Evolutionary conservation across 2,797 vertebrate genomes (phyloP), one percentile per base, ranked within the genome.

Genomic region (Choloepus didactylus): DNA sequence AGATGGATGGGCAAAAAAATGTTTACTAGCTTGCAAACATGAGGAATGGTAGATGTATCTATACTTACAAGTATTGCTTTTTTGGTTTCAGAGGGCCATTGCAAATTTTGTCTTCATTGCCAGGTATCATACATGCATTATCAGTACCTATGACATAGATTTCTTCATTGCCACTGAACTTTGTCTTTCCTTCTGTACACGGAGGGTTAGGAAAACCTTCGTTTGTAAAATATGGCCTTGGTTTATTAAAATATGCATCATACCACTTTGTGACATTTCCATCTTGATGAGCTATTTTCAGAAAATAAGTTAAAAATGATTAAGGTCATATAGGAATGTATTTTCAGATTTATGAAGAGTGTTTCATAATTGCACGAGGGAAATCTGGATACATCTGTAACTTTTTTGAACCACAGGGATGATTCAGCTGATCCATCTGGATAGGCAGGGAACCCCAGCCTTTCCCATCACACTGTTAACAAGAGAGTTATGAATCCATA

Each of bases 1-100:
- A 21, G 31, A 60, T 35, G 31, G 35, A 79, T 9, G 23, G 35
- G 29, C 62, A 21, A 54, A 73, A 87, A 19, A 27, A 16, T 8
- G 16, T 49, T 64, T 23, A 70, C 29, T 46, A 66, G 29, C 19
- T 76, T 70, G 6, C 21, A 73, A 60, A 77, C 59, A n/a, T 2
- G 12, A 54, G 51, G 3, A 27, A 66, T 18, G 29, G 27, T 7
- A 67, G 49, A 41, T 16, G 60, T 18, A 90, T 64, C 54, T 64
- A 35, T 93, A 99, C 99, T 99, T 98, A 99, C 99, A 99, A 98
- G 91, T 99, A 99, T 86, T 99, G 98, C 0, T 98, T 99, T 98
- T 98, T 99, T 49, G 99, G 98, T 97, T 99, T 99, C 64, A 99
- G 97, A 56, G 99, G 99, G 51, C 99, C 99, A 64, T 99, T 99